These are phyloP conservation scores for Atherinomorus stipes DNA, from an alignment of 2,113 vertebrate genomes.

Conservation along the genomic window DNA sequence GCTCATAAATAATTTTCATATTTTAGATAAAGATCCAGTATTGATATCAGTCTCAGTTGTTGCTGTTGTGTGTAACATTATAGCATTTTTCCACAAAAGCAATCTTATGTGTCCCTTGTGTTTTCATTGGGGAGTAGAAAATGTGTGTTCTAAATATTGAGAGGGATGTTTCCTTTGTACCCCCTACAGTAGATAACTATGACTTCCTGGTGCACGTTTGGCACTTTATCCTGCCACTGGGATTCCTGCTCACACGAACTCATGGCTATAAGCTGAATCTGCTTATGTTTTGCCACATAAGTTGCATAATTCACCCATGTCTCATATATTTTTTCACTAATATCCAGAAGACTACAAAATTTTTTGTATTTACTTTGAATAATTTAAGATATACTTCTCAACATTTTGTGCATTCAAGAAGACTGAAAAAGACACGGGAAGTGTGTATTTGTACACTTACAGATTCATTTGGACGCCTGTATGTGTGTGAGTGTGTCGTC, in stretches of 20 bases:
- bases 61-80: not conserved
- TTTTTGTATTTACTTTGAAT: not conserved
- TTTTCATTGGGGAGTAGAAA: not conserved
- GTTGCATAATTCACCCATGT: not conserved
- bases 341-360: not conserved
- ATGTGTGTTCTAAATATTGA: not conserved
- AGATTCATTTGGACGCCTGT: slow-evolving; percentile 19
- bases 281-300: not conserved
- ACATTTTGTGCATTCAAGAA: not conserved
- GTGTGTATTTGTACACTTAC: slow-evolving; percentile 8
- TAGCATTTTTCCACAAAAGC: not conserved
- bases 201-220: slow-evolving; percentile 5
- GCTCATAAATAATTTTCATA: slow-evolving; percentile 12
- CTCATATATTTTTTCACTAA: not conserved
- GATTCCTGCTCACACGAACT: not conserved
- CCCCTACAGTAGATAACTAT: not conserved
- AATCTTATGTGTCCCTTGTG: too few species aligned
- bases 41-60: not conserved
- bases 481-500: slow-evolving; percentile 17
- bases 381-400: not conserved
- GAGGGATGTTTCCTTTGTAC: not conserved
- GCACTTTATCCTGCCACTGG: not conserved
- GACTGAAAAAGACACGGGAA: not conserved
- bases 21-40: not conserved
- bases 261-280: not conserved